Percentiles rank a stretch among this genome's conserved stretches.
Evolutionary conservation across 2,113 vertebrate genomes (phyloP).

Genomic region (Campylorhamphus procurvoides): DNA sequence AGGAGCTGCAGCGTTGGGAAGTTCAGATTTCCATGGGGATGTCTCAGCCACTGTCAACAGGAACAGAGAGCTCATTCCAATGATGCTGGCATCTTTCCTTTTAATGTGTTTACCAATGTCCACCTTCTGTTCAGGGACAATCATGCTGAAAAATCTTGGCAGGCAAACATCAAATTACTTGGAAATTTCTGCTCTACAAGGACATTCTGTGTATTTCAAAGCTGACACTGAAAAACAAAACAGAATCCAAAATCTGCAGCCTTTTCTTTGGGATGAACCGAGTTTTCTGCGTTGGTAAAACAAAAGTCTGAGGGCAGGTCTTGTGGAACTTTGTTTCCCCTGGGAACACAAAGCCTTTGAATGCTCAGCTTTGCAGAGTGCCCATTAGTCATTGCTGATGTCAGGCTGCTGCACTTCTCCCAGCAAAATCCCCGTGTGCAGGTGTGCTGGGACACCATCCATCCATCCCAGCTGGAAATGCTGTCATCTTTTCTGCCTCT

Average conservation of each 20-base stretch:
- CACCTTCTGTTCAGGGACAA: not conserved
- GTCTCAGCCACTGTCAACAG: not conserved
- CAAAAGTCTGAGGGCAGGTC: not conserved
- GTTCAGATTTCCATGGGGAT: not conserved
- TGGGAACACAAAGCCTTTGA: not conserved
- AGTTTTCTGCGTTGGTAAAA: not conserved
- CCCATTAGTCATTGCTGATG: not conserved
- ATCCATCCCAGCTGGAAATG: not conserved
- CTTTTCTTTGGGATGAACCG: not conserved
- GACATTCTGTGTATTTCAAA: not conserved
- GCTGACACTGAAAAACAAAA: not conserved
- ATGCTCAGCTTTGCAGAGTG: not conserved
- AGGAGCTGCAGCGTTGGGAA: not conserved
- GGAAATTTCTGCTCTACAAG: not conserved
- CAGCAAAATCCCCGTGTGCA: not conserved
- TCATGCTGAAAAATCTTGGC: not conserved
- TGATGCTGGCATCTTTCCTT: not conserved
- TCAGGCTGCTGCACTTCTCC: not conserved
- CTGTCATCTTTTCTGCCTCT: not conserved
- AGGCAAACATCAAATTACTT: not conserved
- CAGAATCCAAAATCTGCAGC: not conserved
- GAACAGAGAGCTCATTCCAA: not conserved
- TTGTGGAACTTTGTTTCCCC: accelerated
- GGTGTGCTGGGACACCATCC: not conserved
- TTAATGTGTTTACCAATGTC: not conserved